phyloP scores from a whole-genome alignment of 1,140 invertebrate species.

The Pseudomyrmex dendroicus region DNA sequence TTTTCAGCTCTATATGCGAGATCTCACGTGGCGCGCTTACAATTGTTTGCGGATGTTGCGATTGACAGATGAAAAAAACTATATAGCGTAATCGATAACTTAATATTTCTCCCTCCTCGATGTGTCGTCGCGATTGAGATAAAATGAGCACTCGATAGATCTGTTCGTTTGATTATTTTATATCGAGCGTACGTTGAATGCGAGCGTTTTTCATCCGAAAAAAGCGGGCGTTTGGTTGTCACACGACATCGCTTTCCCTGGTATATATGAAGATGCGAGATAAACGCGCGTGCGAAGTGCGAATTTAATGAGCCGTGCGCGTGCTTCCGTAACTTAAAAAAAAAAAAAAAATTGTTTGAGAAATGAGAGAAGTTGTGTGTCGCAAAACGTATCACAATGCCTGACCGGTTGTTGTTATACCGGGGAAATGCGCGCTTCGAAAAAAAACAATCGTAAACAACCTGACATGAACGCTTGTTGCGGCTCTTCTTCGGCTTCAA shows the following conservation, averaged over 20 bases:
- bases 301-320: constrained; percentile 2
- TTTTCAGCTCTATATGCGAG: constrained; percentile 8
- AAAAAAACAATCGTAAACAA: constrained; percentile 45
- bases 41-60: constrained; percentile 15
- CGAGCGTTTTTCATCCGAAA: constrained; percentile 12
- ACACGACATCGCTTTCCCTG: constrained; percentile 54
- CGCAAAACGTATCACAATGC: constrained; percentile 14
- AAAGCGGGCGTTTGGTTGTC: constrained; percentile 64
- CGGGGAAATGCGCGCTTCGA: constrained; percentile 55
- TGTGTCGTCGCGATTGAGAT: constrained; percentile 25
- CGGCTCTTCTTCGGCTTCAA: constrained; percentile 69
- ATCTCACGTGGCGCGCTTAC: constrained; percentile 7
- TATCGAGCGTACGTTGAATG: constrained; percentile 1
- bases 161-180: constrained; percentile 13
- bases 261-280: neutral
- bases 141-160: constrained; percentile 10
- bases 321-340: too few species aligned
- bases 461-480: constrained; percentile 54
- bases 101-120: neutral
- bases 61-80: neutral
- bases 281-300: neutral
- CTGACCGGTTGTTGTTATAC: constrained; percentile 13
- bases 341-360: too few species aligned
- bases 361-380: too few species aligned
- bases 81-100: neutral